Evolutionary conservation across 2,113 vertebrate genomes (phyloP), one percentile per base, ranked within the genome.

Genomic region (Phainopepla nitens): DNA sequence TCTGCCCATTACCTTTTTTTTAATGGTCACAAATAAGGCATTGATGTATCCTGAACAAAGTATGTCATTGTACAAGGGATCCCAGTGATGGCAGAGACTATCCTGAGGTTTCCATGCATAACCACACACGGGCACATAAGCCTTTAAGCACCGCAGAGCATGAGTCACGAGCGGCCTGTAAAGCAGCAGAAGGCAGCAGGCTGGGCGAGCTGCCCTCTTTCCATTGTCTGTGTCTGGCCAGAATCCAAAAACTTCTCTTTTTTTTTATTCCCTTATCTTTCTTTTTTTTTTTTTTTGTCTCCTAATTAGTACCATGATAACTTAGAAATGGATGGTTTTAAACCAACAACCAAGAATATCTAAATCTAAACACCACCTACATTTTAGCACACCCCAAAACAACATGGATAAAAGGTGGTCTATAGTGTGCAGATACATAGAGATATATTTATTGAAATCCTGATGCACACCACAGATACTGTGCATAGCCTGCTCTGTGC

Each of bases 201-300:
- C 28, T 62, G 61, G 51, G 42, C 3, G 0, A 70, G 24, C 28
- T 83, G 58, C 45, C 62, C 49, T 65, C 57, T 57, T 82, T 82
- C 44, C n/a, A 53, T 49, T 65, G 71, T 27, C 82, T 60, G 3
- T 24, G 18, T 41, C 53, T 76, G 69, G 47, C 17, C 35, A 61
- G 71, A 83, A 64, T 21, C 53, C 35, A 39, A 77, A 89, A 61
- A 8, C 5, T 11, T 56, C 3, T 29, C 0, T n/a, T 45, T 53
- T 69, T 73, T 75, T 65, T 23, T 4, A 23, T 4, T 10, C 2
- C 9, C 16, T 51, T 36, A 1, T 9, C 1, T 1, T 39, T 39
- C 39, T 39, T 39, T 8, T 16, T 19, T 49, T 35, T 23, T 28
- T 29, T 51, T 21, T 35, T 36, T 5, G 1, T 15, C 18, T 66